Evolutionary conservation across 2,113 vertebrate genomes (phyloP), one percentile per base, ranked within the genome.

Genomic region (Fregata magnificens): DNA sequence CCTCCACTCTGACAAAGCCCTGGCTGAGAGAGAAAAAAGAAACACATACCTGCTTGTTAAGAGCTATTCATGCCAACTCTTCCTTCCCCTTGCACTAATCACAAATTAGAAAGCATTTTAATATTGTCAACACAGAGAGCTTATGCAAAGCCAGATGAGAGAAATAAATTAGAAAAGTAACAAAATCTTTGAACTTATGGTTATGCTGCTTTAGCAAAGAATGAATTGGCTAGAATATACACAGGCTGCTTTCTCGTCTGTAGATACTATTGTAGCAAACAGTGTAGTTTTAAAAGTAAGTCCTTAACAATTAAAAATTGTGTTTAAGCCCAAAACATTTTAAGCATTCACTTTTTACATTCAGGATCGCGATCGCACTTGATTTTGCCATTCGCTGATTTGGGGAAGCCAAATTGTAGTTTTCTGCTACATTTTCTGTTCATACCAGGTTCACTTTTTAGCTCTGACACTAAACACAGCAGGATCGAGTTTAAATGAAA

Each of bases 21-120:
- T 96, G 95, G 81, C 78, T 87, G 74, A 76, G 62, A 95, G 62
- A 94, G 65, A 90, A 96, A 95, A 96, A 96, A 82, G 86, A 91
- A 91, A 85, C 55, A 82, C 73, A 95, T 79, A 93, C 69, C 78
- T 76, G 44, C 65, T 93, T 86, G 62, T 79, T 90, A 90, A 50
- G 53, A 92, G 71, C 47, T 74, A 7, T 44, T 94, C 52, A 22
- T 65, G 93, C 87, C 89, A 93, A 65, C 25, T 79, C 81, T 89
- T 82, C 62, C 50, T 82, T 86, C 71, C 65, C 66, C 80, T 74
- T 71, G 31, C 81, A 52, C 44, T 87, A 84, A 84, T 84, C 81
- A 61, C 52, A 93, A 83, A 88, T 83, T 32, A 93, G 65, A 95
- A 93, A 94, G 29, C 13, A 79, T 79, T 86, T 96, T 74, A 76